Base-by-base conservation (phyloP, 2,888 invertebrate species). In the Augochlorella aurata region DNA sequence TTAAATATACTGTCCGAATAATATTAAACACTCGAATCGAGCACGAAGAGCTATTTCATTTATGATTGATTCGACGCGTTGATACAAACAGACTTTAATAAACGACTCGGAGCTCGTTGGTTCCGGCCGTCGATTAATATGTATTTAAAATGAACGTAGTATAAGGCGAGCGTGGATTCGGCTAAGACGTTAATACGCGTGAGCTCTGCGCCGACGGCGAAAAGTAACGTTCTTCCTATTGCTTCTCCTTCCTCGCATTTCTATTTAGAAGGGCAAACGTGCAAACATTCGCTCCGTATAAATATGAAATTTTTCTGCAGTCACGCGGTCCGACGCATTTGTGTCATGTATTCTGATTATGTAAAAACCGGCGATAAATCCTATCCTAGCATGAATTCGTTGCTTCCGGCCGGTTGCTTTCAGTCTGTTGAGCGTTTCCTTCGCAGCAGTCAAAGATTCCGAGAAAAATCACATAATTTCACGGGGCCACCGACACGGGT, bases 361-460 rank as follows among this genome's bases (percentile, higher is more conserved):
- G 91, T 88, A 91, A 91, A 91, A 91, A 89, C 82, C 47, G 84
- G 84, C 90, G 87, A 92, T 93, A 92, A 92, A 93, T 92, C 89
- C 85, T 86, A 89, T 89, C 89, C 86, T 89, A 88, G 90, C 89
- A 87, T 90, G 91, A 92, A 93, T 93, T 91, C 89, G 91, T 92
- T 91, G 89, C 89, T 93, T 93, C 90, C 92, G 90, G 88, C 87
- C 86, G 90, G 89, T 87, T 90, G 91, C 89, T 80, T 88, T 82
- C 52, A 63, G 58, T 63, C n/a, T 21, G 71, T 47, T 81, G 50
- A 47, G 54, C 71, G 73, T 77, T 66, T 21, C 63, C 72, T 76
- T 66, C 18, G 52, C 61, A 54, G 24, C 66, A 45, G 67, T 45
- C 66, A n/a, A 52, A 29, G 18, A 49, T 54, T 71, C 47, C 18